Base-by-base conservation (phyloP, 2,113 vertebrate species). In the Microcebus griseorufus region DNA sequence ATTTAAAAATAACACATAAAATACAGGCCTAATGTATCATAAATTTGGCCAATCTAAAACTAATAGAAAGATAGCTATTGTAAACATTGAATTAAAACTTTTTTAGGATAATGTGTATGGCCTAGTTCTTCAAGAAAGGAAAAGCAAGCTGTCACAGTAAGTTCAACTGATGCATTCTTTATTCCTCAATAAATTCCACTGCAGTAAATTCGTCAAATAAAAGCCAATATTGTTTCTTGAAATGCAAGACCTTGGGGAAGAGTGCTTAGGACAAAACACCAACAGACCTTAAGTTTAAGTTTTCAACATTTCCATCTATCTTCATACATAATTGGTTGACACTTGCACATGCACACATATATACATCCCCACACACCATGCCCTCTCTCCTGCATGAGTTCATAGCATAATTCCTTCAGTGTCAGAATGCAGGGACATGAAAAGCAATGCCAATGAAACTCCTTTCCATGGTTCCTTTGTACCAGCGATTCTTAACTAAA, bases 1-100 rank as follows among this genome's bases (percentile, higher is more conserved):
- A 92, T 89, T 94, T 92, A 67, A 80, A 97, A 96, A 97, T 83
- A 95, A 67, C 60, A 93, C 96, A 93, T 90, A 95, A 97, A 97
- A 97, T 73, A 55, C 37, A 93, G 70, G 32, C 12, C 48, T 80
- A 93, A 95, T 69, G 37, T 70, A 60, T 81, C 92, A 94, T 92
- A 97, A 95, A 95, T 90, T 89, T 93, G 45, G 58, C 82, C 17
- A 23, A 81, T 72, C 32, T 90, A 92, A 87, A 95, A 65, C 65
- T 80, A 97, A 95, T 84, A 93, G 89, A 92, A 96, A 93, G 58
- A 75, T 80, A 92, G 53, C 29, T 93, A 42, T 93, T 93, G 45
- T 93, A 95, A 96, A 89, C 92, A 84, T 39, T 76, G 70, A 96
- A 69, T 76, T 89, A 83, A 94, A 62, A 87, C 69, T 87, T 79